A percentile compares a stretch with the other conserved stretches of the same genome.
Evolutionary conservation across 2,797 vertebrate species (phyloP).

Genomic region (Falco cherrug): DNA sequence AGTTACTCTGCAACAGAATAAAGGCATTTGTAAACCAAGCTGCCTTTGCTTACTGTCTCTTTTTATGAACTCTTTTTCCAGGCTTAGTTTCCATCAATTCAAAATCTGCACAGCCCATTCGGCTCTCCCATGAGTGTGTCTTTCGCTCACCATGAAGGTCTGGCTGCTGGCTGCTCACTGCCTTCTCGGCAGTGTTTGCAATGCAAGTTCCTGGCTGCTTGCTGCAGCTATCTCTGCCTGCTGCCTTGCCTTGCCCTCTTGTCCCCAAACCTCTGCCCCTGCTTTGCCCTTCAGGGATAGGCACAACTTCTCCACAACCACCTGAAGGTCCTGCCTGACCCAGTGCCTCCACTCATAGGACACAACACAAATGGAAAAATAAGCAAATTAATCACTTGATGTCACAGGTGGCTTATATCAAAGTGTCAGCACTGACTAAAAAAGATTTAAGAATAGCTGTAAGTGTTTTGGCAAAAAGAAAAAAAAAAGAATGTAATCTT

Average conservation of each 20-base stretch:
- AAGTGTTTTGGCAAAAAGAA: slow-evolving; percentile 9
- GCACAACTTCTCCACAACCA: background rate
- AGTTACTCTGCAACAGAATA: background rate
- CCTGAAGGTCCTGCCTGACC: background rate
- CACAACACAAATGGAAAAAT: background rate
- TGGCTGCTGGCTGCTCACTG: background rate
- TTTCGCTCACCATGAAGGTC: background rate
- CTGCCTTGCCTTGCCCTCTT: background rate
- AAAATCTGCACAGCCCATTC: background rate
- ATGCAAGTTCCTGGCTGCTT: background rate
- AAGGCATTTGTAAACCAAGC: background rate
- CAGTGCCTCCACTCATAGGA: background rate
- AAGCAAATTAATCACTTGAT: background rate
- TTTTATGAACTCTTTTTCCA: background rate
- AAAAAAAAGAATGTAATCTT: background rate
- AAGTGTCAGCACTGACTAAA: slow-evolving; percentile 12
- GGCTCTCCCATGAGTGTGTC: background rate
- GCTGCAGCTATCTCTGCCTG: background rate
- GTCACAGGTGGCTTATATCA: slow-evolving; percentile 39
- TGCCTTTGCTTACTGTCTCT: background rate
- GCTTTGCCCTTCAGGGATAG: background rate
- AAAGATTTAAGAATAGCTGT: slow-evolving; percentile 17
- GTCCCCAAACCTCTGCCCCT: background rate
- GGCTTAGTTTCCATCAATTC: background rate
- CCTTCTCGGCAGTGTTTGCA: background rate